These are phyloP conservation scores for Lepidurus couesii DNA, from an alignment of 1,140 invertebrate genomes.

Conservation along the genomic window DNA sequence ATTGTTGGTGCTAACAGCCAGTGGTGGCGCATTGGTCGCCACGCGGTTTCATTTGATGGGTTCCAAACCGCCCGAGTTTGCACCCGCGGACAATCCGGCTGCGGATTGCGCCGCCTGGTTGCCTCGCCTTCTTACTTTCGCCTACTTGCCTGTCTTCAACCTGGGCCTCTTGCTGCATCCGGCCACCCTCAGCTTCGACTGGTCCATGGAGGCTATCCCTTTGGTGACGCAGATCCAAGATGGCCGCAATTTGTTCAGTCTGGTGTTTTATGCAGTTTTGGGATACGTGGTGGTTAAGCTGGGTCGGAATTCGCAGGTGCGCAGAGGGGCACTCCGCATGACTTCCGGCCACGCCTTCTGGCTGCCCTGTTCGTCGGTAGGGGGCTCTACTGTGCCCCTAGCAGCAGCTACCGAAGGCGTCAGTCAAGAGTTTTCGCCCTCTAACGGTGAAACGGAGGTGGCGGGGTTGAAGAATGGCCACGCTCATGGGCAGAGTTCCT, in stretches of 20 bases:
- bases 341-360: background rate
- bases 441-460: background rate
- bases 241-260: slow-evolving; percentile 62
- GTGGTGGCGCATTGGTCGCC: slow-evolving; percentile 52
- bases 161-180: slow-evolving; percentile 75
- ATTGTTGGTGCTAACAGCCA: slow-evolving; percentile 55
- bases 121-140: slow-evolving; percentile 73
- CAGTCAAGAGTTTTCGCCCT: background rate
- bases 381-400: slow-evolving; percentile 11
- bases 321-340: background rate
- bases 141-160: slow-evolving; percentile 81
- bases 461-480: background rate
- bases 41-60: slow-evolving; percentile 57
- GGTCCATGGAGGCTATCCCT: slow-evolving; percentile 91
- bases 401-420: background rate
- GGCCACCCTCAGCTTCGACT: slow-evolving; percentile 80
- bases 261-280: slow-evolving; percentile 58
- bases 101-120: slow-evolving; percentile 62
- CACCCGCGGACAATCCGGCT: slow-evolving; percentile 83
- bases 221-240: slow-evolving; percentile 67
- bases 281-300: slow-evolving; percentile 28
- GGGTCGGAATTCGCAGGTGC: background rate
- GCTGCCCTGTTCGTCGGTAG: background rate
- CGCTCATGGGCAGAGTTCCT: slow-evolving; percentile 26
- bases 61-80: slow-evolving; percentile 65